A percentile compares a stretch with the other conserved stretches of the same genome.
Evolutionary conservation across 2,113 vertebrate genomes (phyloP).

Genomic region (Oreotrochilus melanogaster): DNA sequence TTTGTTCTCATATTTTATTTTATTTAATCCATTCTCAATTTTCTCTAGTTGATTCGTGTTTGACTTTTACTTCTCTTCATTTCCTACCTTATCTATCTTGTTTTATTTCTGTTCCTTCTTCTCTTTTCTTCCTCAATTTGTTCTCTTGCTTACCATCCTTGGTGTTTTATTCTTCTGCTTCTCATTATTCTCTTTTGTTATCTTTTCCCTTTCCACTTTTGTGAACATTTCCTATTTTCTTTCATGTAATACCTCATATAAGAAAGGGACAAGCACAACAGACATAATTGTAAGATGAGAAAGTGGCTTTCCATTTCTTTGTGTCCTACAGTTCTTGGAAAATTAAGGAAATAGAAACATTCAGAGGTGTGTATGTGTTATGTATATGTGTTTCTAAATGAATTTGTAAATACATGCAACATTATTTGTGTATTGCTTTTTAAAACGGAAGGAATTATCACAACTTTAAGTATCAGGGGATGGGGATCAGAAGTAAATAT

Average conservation of each 20-base stretch:
- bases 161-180: neutral
- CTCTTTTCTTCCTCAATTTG: neutral
- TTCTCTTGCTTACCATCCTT: neutral
- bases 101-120: neutral
- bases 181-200: neutral
- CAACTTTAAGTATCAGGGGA: neutral
- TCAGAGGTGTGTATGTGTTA: neutral
- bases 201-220: neutral
- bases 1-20: neutral
- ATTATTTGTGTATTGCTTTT: neutral
- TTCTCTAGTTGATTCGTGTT: neutral
- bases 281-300: neutral
- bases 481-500: neutral
- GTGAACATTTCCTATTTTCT: neutral
- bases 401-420: neutral
- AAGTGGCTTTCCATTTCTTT: neutral
- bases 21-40: neutral
- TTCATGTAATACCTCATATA: neutral
- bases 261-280: neutral
- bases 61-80: neutral
- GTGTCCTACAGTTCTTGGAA: neutral
- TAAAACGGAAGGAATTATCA: neutral
- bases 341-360: neutral
- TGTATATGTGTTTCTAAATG: neutral
- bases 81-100: neutral